phyloP scores from a whole-genome alignment of 92 coral and sea anemone species.

The Porites evermanni region DNA sequence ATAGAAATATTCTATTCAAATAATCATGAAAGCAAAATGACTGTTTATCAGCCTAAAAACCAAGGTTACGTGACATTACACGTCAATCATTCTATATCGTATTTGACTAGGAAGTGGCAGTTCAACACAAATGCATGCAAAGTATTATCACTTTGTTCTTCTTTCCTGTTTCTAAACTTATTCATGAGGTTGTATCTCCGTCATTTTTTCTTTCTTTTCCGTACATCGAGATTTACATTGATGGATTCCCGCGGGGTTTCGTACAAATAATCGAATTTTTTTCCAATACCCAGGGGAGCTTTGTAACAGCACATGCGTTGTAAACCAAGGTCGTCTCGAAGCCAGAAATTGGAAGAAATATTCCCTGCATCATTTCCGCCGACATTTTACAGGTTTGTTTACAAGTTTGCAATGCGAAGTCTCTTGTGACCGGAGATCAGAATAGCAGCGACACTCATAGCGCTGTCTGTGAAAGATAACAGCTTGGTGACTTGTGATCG shows the following conservation, averaged over 20 bases:
- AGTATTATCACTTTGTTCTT: not conserved
- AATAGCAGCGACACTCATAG: not conserved
- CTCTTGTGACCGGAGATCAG: conserved; percentile 9
- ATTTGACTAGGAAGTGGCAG: not conserved
- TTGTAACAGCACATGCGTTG: conserved; percentile 57
- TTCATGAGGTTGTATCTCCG: not conserved
- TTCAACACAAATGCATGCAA: not conserved
- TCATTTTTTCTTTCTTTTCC: conserved; percentile 1
- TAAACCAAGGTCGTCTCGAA: not conserved
- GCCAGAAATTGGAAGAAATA: conserved; percentile 11
- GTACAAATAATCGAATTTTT: conserved; percentile 18
- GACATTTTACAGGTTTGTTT: conserved; percentile 12
- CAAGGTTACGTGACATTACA: conserved; percentile 17
- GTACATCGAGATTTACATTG: conserved; percentile 3
- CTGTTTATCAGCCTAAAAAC: not conserved
- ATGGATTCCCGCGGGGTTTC: not conserved
- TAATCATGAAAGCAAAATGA: not conserved
- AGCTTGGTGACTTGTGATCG: not conserved
- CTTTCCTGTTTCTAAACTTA: conserved; percentile 2
- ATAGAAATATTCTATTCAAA: not conserved
- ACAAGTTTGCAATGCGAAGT: conserved; percentile 23
- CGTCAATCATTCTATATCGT: conserved; percentile 13
- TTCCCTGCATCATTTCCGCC: conserved; percentile 38
- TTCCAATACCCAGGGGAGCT: conserved; percentile 43
- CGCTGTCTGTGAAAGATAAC: not conserved